phyloP scores from a whole-genome alignment of 2,113 vertebrate species.

The Cettia cetti region DNA sequence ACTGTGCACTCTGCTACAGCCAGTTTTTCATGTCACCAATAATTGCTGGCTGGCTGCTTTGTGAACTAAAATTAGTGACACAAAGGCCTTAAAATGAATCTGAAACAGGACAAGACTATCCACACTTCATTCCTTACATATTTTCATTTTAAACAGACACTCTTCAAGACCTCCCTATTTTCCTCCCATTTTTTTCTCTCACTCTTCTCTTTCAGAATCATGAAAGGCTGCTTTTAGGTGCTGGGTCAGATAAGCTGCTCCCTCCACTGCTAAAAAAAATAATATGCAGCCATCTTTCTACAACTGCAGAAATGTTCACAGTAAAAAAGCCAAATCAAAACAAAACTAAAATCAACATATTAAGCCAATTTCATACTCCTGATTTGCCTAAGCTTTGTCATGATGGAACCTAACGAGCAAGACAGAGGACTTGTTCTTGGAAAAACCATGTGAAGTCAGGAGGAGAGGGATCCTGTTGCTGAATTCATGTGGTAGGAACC shows the following conservation, averaged over 20 bases:
- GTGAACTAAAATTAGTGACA: background rate
- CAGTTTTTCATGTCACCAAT: background rate
- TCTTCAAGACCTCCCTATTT: background rate
- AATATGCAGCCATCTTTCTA: background rate
- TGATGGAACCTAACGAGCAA: accelerated
- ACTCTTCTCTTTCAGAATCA: background rate
- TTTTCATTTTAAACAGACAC: background rate
- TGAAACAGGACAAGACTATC: background rate
- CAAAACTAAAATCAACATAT: background rate
- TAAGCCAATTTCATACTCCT: background rate
- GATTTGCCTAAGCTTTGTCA: background rate
- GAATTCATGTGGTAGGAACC: background rate
- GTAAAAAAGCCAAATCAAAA: background rate
- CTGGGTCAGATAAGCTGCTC: background rate
- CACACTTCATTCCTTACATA: background rate
- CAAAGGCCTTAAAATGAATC: background rate
- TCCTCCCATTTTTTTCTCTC: background rate
- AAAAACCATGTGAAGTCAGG: background rate
- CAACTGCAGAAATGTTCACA: background rate
- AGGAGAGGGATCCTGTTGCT: background rate
- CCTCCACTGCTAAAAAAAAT: background rate
- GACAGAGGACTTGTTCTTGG: background rate
- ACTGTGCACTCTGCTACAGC: accelerated
- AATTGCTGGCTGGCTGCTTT: background rate
- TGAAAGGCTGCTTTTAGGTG: background rate